phyloP scores from a whole-genome alignment of 2,113 vertebrate species.

The Irena cyanogastra region DNA sequence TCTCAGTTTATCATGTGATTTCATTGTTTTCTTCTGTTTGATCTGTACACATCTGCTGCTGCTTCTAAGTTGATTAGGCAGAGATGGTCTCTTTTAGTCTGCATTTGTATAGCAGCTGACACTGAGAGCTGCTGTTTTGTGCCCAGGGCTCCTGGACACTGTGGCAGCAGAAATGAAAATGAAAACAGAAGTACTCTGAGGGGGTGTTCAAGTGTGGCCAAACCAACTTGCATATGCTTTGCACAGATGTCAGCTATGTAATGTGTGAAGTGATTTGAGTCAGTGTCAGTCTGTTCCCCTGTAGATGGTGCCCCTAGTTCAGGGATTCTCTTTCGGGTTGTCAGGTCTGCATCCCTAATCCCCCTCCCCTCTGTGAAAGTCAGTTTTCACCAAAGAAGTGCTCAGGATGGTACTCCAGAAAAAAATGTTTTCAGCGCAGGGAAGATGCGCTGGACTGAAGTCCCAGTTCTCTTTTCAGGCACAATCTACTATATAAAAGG shows the following conservation, averaged over 20 bases:
- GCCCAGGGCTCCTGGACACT: background rate
- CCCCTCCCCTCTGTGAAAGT: background rate
- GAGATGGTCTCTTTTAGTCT: background rate
- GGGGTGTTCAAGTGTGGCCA: background rate
- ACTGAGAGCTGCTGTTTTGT: background rate
- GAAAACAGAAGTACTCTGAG: background rate
- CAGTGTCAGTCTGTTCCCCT: slow-evolving; percentile 37
- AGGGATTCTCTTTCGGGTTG: slow-evolving; percentile 23
- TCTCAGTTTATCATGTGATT: background rate
- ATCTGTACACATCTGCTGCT: slow-evolving; percentile 1
- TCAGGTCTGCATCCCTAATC: background rate
- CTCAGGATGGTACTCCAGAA: background rate
- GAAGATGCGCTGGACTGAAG: background rate
- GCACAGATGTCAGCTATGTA: background rate
- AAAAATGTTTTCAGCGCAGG: background rate
- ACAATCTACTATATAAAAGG: background rate
- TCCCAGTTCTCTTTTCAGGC: background rate
- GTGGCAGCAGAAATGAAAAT: background rate
- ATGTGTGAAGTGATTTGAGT: background rate
- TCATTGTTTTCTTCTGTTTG: slow-evolving; percentile 22
- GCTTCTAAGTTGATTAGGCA: background rate
- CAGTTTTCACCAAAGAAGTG: background rate
- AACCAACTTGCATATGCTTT: background rate
- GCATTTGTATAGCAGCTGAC: background rate
- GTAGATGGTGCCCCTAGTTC: slow-evolving; percentile 60